Percentiles rank a stretch among this genome's conserved stretches.
Conservation (phyloP, 2,797 vertebrate species). For the Pteronotus mesoamericanus region DNA sequence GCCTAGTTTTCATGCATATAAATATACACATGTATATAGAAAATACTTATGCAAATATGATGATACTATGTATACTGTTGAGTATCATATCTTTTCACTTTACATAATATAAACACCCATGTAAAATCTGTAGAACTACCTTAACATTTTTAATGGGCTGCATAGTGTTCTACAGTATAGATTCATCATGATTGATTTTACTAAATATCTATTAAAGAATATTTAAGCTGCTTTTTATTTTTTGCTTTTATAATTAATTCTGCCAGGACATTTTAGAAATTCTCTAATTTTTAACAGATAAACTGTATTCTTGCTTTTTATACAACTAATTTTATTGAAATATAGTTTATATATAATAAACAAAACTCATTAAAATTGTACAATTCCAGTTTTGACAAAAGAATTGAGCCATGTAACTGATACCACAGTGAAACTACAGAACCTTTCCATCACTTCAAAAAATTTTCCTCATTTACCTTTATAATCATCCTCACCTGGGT, state of each 20-base stretch:
- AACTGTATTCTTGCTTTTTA: neutral
- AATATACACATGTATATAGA: neutral
- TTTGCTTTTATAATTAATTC: conserved; percentile 1
- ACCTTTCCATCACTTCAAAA: neutral
- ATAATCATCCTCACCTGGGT: neutral
- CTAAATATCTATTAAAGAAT: neutral
- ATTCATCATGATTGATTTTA: neutral
- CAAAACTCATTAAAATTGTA: neutral
- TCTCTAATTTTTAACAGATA: neutral
- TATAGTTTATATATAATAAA: neutral
- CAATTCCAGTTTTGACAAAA: neutral
- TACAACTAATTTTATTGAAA: conserved; percentile 18
- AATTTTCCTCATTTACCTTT: neutral
- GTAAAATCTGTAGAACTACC: neutral
- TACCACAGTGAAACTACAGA: neutral
- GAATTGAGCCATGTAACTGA: neutral
- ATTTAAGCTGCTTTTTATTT: neutral
- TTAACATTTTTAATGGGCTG: neutral
- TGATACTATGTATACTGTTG: neutral
- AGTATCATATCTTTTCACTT: neutral
- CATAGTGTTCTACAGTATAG: neutral
- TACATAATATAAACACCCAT: neutral
- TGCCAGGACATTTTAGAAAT: neutral
- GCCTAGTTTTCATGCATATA: neutral
- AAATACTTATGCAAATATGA: neutral